A percentile compares a stretch with the other conserved stretches of the same genome.
Conservation (phyloP, 2,113 vertebrate species). For the Mastomys natalensis region DNA sequence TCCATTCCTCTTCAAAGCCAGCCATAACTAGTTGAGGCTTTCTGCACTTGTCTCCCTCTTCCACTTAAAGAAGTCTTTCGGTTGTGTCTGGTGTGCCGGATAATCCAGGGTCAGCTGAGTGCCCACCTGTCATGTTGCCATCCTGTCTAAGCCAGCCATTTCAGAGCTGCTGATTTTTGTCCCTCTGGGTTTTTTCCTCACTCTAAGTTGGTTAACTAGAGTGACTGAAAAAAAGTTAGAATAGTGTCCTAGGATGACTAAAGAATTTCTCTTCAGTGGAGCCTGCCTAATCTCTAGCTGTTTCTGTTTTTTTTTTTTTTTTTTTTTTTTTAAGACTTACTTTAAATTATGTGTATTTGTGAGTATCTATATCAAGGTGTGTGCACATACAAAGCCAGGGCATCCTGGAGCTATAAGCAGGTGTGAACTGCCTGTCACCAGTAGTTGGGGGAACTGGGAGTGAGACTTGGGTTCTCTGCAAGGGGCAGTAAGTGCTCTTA, state of each 20-base stretch:
- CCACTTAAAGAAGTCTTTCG: neutral
- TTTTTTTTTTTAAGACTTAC: too few relatives aligned
- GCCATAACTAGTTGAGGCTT: neutral
- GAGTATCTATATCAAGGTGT: neutral
- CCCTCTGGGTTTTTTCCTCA: neutral
- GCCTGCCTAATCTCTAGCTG: neutral
- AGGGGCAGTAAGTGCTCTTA: neutral
- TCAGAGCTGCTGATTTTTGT: slow-evolving; percentile 11
- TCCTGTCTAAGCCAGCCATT: neutral
- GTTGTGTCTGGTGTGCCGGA: neutral
- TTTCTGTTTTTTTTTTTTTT: too few relatives aligned
- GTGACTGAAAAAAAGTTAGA: neutral
- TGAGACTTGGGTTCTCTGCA: neutral
- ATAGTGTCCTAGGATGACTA: neutral
- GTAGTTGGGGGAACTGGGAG: too few relatives aligned
- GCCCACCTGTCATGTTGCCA: neutral
- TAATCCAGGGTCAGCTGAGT: neutral
- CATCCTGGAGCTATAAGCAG: neutral
- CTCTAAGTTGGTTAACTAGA: neutral
- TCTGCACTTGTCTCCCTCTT: neutral
- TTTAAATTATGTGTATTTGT: neutral
- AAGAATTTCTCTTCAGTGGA: slow-evolving; percentile 39
- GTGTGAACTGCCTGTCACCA: too few relatives aligned
- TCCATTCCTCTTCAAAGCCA: slow-evolving; percentile 7
- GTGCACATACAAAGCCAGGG: neutral